phyloP scores from a whole-genome alignment of 2,888 invertebrate species.

The Xylota segnis region DNA sequence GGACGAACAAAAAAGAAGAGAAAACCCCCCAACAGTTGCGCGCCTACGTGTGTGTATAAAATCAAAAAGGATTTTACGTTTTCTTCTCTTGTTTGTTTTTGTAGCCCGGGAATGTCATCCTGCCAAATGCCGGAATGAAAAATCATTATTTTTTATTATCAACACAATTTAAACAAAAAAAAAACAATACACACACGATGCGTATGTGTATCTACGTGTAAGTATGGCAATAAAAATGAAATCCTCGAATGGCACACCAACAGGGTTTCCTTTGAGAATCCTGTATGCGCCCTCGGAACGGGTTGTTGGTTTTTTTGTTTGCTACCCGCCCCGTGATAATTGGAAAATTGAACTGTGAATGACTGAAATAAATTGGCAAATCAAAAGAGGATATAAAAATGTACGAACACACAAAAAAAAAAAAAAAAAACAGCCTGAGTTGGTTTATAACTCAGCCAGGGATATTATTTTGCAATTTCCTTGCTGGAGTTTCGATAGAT shows the following conservation, averaged over 20 bases:
- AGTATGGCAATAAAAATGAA: conserved; percentile 56
- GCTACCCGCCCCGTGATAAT: conserved; percentile 59
- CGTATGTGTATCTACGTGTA: conserved; percentile 34
- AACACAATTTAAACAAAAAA: conserved; percentile 30
- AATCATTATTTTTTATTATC: conserved; percentile 65
- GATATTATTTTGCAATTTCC: conserved; percentile 46
- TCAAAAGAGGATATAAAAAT: conserved; percentile 55
- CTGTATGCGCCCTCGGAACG: background rate
- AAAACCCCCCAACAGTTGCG: background rate
- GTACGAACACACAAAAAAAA: too few relatives aligned
- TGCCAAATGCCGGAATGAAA: conserved; percentile 61
- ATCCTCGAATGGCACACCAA: conserved; percentile 11
- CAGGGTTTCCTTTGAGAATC: conserved; percentile 45
- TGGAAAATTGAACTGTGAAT: conserved; percentile 66
- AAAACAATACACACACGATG: background rate
- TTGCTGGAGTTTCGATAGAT: background rate
- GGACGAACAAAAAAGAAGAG: background rate
- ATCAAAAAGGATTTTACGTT: conserved; percentile 2
- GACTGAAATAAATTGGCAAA: conserved; percentile 69
- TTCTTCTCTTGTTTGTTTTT: conserved; percentile 1
- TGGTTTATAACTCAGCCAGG: background rate
- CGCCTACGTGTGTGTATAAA: background rate
- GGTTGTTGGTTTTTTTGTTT: background rate
- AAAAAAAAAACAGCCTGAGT: conserved; percentile 6
- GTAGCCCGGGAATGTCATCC: conserved; percentile 34